Evolutionary conservation across 2,888 invertebrate species (phyloP).

Genomic region (Phyllotreta cruciferae): DNA sequence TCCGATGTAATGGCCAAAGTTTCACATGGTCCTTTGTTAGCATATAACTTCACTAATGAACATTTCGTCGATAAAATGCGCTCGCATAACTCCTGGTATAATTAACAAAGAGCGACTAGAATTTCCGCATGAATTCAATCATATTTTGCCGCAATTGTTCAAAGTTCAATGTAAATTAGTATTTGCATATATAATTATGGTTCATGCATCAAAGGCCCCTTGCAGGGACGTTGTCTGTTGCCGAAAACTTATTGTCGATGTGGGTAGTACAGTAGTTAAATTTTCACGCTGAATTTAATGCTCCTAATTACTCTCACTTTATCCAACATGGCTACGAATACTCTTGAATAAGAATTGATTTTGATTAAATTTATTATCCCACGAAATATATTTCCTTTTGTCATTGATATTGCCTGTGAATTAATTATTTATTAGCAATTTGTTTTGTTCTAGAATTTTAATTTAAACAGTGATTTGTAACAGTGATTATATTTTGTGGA

Average conservation of each 20-base stretch:
- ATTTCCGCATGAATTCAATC: slow-evolving; percentile 48
- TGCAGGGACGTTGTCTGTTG: slow-evolving; percentile 35
- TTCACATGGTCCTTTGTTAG: slow-evolving; percentile 44
- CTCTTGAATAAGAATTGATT: not conserved
- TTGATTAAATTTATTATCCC: not conserved
- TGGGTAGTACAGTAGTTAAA: slow-evolving; percentile 28
- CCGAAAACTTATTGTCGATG: slow-evolving; percentile 43
- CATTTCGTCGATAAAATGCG: slow-evolving; percentile 43
- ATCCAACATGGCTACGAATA: not conserved
- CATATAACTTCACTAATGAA: slow-evolving; percentile 40
- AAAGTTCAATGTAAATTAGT: slow-evolving; percentile 59
- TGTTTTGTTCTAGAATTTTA: too few species aligned
- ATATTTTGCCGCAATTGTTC: slow-evolving; percentile 56
- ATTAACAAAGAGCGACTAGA: slow-evolving; percentile 55
- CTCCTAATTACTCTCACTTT: slow-evolving; percentile 12
- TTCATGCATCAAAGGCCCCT: slow-evolving; percentile 49
- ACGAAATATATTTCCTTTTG: not conserved
- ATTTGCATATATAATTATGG: slow-evolving; percentile 60
- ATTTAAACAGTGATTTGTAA: too few species aligned
- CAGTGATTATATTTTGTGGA: too few species aligned
- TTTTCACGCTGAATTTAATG: slow-evolving; percentile 27
- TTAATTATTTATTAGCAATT: too few species aligned
- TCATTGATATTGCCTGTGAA: too few species aligned
- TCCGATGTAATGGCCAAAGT: slow-evolving; percentile 40
- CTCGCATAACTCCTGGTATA: slow-evolving; percentile 45